These are phyloP conservation scores for Lutjanus argentimaculatus DNA, from an alignment of 2,797 vertebrate genomes.

Conservation along the genomic window DNA sequence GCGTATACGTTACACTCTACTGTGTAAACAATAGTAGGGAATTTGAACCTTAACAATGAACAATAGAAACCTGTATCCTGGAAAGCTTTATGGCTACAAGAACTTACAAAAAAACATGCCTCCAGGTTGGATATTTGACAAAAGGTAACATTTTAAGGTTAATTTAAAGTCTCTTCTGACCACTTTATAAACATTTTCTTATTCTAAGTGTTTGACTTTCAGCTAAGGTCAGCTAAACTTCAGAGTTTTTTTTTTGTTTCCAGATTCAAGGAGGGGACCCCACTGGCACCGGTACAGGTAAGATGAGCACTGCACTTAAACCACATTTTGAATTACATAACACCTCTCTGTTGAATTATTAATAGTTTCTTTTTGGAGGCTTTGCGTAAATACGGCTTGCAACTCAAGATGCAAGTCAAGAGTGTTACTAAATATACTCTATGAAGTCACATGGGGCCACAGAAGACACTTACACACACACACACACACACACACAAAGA, in stretches of 20 bases:
- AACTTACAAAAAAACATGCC: neutral
- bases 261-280: conserved; percentile 99
- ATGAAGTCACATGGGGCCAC: conserved; percentile 27
- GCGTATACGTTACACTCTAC: neutral
- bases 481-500: neutral
- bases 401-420: conserved; percentile 50
- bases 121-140: conserved; percentile 7
- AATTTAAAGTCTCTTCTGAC: neutral
- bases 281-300: conserved; percentile 96
- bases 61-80: conserved; percentile 46
- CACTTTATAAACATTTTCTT: conserved; percentile 3
- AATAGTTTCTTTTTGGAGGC: conserved; percentile 57
- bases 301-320: conserved; percentile 44
- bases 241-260: conserved; percentile 1
- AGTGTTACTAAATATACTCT: conserved; percentile 73
- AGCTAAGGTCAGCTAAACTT: conserved; percentile 15
- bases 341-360: conserved; percentile 62
- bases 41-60: conserved; percentile 46
- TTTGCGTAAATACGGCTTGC: conserved; percentile 52
- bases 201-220: conserved; percentile 13
- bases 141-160: conserved; percentile 10
- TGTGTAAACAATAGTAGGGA: conserved; percentile 22
- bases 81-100: neutral
- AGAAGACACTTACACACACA: conserved; percentile 12
- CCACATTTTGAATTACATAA: conserved; percentile 55